Base-by-base conservation (phyloP, 1,140 invertebrate species). In the Drosophila trapezifrons region DNA sequence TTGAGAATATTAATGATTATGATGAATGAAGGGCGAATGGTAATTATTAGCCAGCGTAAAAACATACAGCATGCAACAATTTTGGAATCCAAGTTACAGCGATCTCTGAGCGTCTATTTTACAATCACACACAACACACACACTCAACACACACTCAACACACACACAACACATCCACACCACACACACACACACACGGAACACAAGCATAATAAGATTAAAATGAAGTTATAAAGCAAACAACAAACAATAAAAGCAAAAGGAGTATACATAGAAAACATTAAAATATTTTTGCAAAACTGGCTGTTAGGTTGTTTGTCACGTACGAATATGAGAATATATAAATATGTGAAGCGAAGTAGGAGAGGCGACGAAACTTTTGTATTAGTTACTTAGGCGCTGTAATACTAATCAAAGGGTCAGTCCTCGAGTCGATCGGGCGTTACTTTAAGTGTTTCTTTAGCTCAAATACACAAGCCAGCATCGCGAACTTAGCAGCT, bases 261-360 rank as follows among this genome's bases (percentile, higher is more conserved):
- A 76, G 74, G 51, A 70, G 37, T 78, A 65, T 63, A 84, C 40
- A 65, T 70, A 84, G 49, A 66, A 84, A 58, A 37, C 37, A 70
- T 46, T 25, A 13, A 47, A 72, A 78, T 82, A 87, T 78, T 82
- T 82, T 87, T 86, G 82, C 83, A 82, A 72, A 79, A 73, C 79
- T 86, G 83, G 82, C 82, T 86, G 82, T 86, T 79, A 86, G 78
- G 83, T 82, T 86, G 83, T 81, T 85, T 85, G 82, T 81, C 56
- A 69, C 42, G 56, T 52, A 72, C 51, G 66, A 56, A 67, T 62
- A 52, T 35, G 49, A 52, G 57, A 77, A 56, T 51, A 64, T 56
- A 42, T n/a, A 60, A 60, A 69, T 32, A 42, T 45, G 55, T 38
- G 37, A 38, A 38, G 2, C 37, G 37, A 42, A 64, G 54, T 13